phyloP scores from a whole-genome alignment of 2,113 vertebrate species.

The Ramphastos sulfuratus region DNA sequence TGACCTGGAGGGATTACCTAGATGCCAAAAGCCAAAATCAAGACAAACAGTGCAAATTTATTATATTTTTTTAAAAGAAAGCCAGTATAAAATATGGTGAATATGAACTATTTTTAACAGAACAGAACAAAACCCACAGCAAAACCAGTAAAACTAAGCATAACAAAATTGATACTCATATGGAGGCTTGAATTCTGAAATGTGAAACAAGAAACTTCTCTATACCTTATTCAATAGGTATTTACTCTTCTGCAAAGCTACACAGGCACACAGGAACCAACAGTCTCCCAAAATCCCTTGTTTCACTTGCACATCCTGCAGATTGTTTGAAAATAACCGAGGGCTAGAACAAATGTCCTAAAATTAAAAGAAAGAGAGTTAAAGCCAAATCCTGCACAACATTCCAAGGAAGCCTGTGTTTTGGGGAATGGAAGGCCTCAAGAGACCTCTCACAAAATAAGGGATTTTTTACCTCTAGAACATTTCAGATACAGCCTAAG shows the following conservation, averaged over 20 bases:
- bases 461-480: background rate
- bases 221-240: conserved; percentile 87
- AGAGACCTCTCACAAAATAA: background rate
- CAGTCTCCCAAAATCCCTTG: conserved; percentile 96
- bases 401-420: background rate
- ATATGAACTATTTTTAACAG: background rate
- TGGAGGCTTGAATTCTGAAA: background rate
- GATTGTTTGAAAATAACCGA: conserved; percentile 81
- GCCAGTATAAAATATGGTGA: background rate
- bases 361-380: background rate
- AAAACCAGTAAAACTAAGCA: background rate
- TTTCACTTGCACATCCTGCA: conserved; percentile 82
- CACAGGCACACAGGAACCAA: conserved; percentile 95
- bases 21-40: background rate
- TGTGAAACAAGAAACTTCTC: background rate
- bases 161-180: background rate
- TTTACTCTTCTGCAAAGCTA: conserved; percentile 85
- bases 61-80: background rate
- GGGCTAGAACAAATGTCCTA: conserved; percentile 89
- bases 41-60: background rate
- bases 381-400: background rate
- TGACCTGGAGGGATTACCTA: conserved; percentile 90
- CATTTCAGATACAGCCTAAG: background rate
- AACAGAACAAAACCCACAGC: background rate
- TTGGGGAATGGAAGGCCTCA: background rate